Base-by-base conservation (phyloP, 1,140 invertebrate species). In the Wasmannia auropunctata region DNA sequence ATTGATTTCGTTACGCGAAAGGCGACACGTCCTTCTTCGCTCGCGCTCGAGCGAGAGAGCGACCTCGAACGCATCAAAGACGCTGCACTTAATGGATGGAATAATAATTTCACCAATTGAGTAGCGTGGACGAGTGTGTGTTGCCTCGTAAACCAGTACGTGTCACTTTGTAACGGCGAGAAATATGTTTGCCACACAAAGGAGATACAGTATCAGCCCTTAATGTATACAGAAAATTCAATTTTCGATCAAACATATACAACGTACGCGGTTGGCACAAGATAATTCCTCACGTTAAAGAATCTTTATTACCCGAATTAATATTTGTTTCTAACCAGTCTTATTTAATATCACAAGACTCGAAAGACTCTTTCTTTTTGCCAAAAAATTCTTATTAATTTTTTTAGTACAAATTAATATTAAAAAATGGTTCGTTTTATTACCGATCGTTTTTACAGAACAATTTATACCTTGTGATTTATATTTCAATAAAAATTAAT, bases 1-100 rank as follows among this genome's bases (percentile, higher is more conserved):
- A 83, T 83, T 83, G 79, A 83, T 74, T 83, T 83, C 67, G 79
- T 83, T 83, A 83, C 51, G 37, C 37, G 67, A 83, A 83, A 46
- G 79, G 16, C 79, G 37, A 60, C 60, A 37, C 60, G 37, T 43
- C 28, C 28, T 70, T 58, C 65, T 43, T 72, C 65, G 63, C 11
- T 54, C 37, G 51, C 49, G 14, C 40, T 70, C 51, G 51, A 72
- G n/a, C 25, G 19, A 81, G 34, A 31, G 63, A 70, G 49, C 16
- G n/a, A 7, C n/a, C 37, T 40, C 77, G 65, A 37, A 40, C n/a
- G 25, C 67, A 31, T 83, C 79, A 83, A 83, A 83, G 67, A 83
- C 67, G 25, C 34, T 46, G 37, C 31, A 46, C 49, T 69, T 83
- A 83, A 83, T 83, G 67, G 51, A 83, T 72, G 28, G 54, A 72